Evolutionary conservation across 2,888 invertebrate genomes (phyloP), one percentile per base, ranked within the genome.

Genomic region (Brachycybe producta): DNA sequence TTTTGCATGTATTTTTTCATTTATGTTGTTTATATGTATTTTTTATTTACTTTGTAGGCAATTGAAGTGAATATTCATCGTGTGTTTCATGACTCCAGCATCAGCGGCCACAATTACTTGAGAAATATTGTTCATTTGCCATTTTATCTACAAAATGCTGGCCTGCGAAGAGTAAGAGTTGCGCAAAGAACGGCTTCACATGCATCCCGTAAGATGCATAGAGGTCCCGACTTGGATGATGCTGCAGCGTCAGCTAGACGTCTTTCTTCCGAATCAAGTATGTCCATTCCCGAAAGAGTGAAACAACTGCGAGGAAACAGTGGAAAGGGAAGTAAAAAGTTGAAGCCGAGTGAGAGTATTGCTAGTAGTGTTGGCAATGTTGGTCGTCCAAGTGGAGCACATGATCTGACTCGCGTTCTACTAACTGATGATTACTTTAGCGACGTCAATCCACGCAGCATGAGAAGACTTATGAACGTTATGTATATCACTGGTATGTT

Each of bases 381-480:
- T 64, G 71, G 88, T 54, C 84, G 87, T 67, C 74, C 83, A 49
- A 71, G 79, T 43, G 77, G 80, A 1, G 82, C 84, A 1, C 82
- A 82, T 38, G 75, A 75, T 61, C 64, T 75, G n/a, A 75, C 85
- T 36, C 80, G 86, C 59, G 88, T 91, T 71, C 73, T 97, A 57
- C 75, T 92, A 19, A 94, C 94, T 1, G 95, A 95, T 64, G 95
- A 97, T 68, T 98, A 98, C 73, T 97, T 98, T 69, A 94, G 92
- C 61, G 97, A 97, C 67, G 91, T 98, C 56, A 98, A 95, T 72
- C 98, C 97, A 0, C 75, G 94, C 41, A 92, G 91, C 61, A 92
- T 98, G 91, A 73, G 91, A 54, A 75, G 95, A 48, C 75, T 95
- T 23, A 90, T 95, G 88, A 95, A 97, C 69, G 92, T 95, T 52